These are phyloP conservation scores for Cylloceria caligata DNA, from an alignment of 2,888 invertebrate genomes.

Conservation along the genomic window DNA sequence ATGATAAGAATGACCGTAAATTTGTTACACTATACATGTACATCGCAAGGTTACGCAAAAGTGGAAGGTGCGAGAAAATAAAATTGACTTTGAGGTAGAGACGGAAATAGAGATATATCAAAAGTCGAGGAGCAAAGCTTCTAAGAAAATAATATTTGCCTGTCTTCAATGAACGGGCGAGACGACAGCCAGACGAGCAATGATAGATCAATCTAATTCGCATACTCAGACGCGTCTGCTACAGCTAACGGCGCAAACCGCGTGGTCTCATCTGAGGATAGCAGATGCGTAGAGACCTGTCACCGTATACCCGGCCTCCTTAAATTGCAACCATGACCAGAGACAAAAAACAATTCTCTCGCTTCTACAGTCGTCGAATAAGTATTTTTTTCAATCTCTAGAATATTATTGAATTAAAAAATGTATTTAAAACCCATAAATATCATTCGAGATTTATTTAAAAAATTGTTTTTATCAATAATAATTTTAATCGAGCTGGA, in stretches of 20 bases:
- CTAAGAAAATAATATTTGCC: conserved; percentile 80
- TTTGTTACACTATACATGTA: neutral
- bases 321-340: conserved; percentile 36
- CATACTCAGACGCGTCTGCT: conserved; percentile 76
- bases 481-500: no score
- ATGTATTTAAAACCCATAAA: no score
- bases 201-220: conserved; percentile 84
- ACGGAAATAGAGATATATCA: conserved; percentile 4
- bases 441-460: no score
- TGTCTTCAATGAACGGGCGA: conserved; percentile 81
- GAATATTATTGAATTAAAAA: no score
- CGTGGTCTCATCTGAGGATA: neutral
- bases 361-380: neutral
- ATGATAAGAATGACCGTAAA: neutral
- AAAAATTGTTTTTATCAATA: no score
- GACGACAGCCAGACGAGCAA: conserved; percentile 83
- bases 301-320: neutral
- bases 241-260: conserved; percentile 9
- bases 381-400: neutral
- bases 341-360: conserved; percentile 34
- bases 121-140: conserved; percentile 73
- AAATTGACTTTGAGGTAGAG: neutral
- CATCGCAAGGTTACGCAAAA: neutral
- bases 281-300: conserved; percentile 26
- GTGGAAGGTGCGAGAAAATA: neutral